A percentile compares a stretch with the other conserved stretches of the same genome.
These are phyloP conservation scores for Saimiri boliviensis DNA, from an alignment of 2,113 vertebrate species.

Conservation along the genomic window DNA sequence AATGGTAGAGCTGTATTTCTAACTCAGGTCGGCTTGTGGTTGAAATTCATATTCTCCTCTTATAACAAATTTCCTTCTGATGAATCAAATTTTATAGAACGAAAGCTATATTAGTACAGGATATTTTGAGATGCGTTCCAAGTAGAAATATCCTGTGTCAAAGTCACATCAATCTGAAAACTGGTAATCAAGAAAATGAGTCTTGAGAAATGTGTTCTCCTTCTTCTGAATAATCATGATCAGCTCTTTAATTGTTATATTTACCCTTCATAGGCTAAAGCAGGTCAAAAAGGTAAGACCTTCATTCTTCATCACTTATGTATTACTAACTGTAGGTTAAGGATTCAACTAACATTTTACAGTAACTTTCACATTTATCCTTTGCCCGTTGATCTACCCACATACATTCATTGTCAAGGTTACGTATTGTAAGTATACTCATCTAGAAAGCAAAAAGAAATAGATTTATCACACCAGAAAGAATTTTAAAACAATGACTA, in stretches of 20 bases:
- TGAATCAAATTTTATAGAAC: conserved; percentile 64
- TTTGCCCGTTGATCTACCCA: conserved; percentile 66
- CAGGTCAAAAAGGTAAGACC: conserved; percentile 36
- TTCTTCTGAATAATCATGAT: conserved; percentile 61
- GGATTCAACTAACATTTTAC: conserved; percentile 36
- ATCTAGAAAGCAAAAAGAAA: conserved; percentile 43
- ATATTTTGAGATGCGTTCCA: conserved; percentile 66
- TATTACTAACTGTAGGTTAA: conserved; percentile 33
- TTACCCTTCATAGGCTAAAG: conserved; percentile 35
- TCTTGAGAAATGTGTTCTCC: conserved; percentile 63
- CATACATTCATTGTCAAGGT: conserved; percentile 80
- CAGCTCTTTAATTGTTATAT: conserved; percentile 33
- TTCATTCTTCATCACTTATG: conserved; percentile 18
- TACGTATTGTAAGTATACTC: conserved; percentile 78
- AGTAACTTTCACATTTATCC: conserved; percentile 54
- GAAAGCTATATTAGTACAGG: conserved; percentile 65
- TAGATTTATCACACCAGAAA: conserved; percentile 16
- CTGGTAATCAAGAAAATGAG: conserved; percentile 76
- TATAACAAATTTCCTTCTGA: conserved; percentile 59
- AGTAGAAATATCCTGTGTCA: conserved; percentile 72
- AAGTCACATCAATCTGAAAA: conserved; percentile 72
- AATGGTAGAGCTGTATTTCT: neutral
- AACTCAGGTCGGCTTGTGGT: neutral
- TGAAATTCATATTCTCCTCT: conserved; percentile 3
- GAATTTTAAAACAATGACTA: conserved; percentile 17